A percentile compares a stretch with the other conserved stretches of the same genome.
Conservation (phyloP, 1,140 invertebrate species). For the Capitella teleta region DNA sequence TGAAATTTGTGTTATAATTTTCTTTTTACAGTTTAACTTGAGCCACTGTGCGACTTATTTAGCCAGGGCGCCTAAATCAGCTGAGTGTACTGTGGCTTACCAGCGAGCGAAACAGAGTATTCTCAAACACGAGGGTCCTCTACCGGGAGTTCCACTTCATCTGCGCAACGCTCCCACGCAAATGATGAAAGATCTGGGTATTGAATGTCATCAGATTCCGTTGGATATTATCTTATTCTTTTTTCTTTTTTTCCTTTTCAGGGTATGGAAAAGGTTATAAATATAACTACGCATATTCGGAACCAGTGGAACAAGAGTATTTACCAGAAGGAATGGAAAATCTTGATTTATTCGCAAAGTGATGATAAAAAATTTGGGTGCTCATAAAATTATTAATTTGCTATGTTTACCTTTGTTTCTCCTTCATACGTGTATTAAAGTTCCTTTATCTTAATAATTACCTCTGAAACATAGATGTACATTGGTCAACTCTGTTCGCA, state of each 20-base stretch:
- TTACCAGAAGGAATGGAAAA: conserved; percentile 23
- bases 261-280: conserved; percentile 45
- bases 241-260: conserved; percentile 13
- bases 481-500: no score
- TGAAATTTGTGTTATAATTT: neutral
- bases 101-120: conserved; percentile 51
- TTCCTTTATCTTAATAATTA: no score
- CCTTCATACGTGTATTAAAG: no score
- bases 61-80: conserved; percentile 63
- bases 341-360: conserved; percentile 23
- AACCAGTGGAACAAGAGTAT: conserved; percentile 29
- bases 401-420: no score
- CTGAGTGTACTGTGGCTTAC: conserved; percentile 57
- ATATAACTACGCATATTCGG: conserved; percentile 24
- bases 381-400: no score
- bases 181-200: conserved; percentile 61
- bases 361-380: no score
- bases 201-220: neutral
- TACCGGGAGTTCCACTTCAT: conserved; percentile 62
- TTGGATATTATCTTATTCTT: neutral
- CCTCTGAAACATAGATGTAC: no score
- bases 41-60: conserved; percentile 66
- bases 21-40: conserved; percentile 46
- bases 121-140: conserved; percentile 53
- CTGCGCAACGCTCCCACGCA: conserved; percentile 68